These are phyloP conservation scores for Eupithecia dodoneata DNA, from an alignment of 2,888 invertebrate genomes.

Conservation along the genomic window DNA sequence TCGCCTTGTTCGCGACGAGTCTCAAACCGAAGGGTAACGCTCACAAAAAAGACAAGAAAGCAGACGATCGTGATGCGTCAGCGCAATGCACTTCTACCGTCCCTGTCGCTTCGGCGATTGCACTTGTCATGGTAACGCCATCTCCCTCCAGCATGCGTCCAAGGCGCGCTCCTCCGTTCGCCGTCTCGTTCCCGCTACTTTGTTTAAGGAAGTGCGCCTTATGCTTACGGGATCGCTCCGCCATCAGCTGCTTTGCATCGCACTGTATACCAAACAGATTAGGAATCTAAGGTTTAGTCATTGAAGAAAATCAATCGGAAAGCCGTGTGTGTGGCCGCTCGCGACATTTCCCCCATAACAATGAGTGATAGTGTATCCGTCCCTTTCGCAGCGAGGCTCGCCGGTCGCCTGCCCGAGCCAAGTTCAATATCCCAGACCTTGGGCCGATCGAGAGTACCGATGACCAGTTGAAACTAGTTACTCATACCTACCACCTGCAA, in stretches of 20 bases:
- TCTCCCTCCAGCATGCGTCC: constrained; percentile 46
- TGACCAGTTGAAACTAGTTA: constrained; percentile 76
- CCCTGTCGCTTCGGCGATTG: constrained; percentile 59
- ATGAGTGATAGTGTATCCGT: constrained; percentile 81
- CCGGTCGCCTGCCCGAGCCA: constrained; percentile 75
- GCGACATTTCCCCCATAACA: constrained; percentile 80
- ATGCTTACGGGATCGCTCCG: constrained; percentile 67
- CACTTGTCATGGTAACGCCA: constrained; percentile 63
- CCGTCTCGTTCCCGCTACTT: constrained; percentile 53
- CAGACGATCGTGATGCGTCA: constrained; percentile 78
- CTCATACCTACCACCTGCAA: constrained; percentile 71
- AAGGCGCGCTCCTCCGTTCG: constrained; percentile 34
- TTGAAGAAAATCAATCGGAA: constrained; percentile 62
- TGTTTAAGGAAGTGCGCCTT: constrained; percentile 75
- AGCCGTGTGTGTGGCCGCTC: constrained; percentile 69
- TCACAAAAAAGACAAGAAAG: constrained; percentile 70
- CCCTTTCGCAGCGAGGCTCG: constrained; percentile 77
- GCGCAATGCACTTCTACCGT: constrained; percentile 75
- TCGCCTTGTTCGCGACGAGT: constrained; percentile 59
- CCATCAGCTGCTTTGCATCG: constrained; percentile 68
- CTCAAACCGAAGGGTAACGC: constrained; percentile 69
- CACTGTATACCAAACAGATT: constrained; percentile 71
- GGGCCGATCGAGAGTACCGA: constrained; percentile 74
- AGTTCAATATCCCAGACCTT: constrained; percentile 84
- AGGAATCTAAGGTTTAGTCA: constrained; percentile 66